Evolutionary conservation across 2,888 invertebrate genomes (phyloP), one percentile per base, ranked within the genome.

Genomic region (Psylliodes chrysocephalus): DNA sequence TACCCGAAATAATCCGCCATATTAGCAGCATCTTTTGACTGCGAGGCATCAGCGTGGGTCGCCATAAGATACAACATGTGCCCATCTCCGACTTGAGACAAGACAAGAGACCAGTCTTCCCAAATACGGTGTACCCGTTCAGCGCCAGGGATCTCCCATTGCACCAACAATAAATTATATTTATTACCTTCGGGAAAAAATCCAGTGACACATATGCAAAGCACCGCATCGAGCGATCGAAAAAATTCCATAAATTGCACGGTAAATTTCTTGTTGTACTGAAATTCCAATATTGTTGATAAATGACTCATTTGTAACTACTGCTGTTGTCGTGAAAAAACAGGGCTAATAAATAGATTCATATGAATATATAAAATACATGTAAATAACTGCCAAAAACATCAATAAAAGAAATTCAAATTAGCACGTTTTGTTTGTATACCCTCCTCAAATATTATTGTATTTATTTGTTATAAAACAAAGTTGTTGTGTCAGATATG

Each of bases 81-180:
- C 64, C 60, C 67, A 64, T 67, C 67, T 61, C 51, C 62, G 54
- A 49, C 44, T 44, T 10, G 6, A 46, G 22, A 25, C 46, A 10
- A 22, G 46, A 44, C n/a, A 40, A 40, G 71, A 72, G 73, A 76
- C 75, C 70, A 53, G 78, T 78, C 75, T 76, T 73, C 67, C 78
- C 78, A 78, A 78, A 77, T 78, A 77, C 73, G 78, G 78, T 68
- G 70, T 69, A 74, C 69, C 63, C 72, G 73, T 69, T 68, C 73
- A 75, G 72, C 75, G 73, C 75, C 75, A 74, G 76, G 69, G 71
- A 74, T 75, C 75, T 72, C 75, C 73, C 75, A 76, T 76, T 77
- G 77, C 77, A 76, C 74, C 77, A 76, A 76, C 78, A 75, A 77
- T 78, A 78, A 78, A 78, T 76, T 76, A 77, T 78, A 77, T 78